A percentile compares a stretch with the other conserved stretches of the same genome.
phyloP scores from a whole-genome alignment of 37 sponge, comb jelly and placozoan species.

The Hexactinellida sp. region DNA sequence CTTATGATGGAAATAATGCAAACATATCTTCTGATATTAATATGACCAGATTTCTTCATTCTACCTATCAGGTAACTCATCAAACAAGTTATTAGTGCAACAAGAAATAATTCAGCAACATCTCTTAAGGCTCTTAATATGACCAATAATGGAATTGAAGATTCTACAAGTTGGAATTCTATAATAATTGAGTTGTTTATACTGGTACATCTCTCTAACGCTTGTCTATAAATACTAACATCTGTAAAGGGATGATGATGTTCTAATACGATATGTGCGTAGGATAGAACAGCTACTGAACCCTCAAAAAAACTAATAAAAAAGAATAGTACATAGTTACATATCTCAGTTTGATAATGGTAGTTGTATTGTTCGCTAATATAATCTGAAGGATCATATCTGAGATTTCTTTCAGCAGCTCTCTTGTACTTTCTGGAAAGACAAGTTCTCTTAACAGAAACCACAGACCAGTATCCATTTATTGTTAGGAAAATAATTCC shows the following conservation, averaged over 20 bases:
- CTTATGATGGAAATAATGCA: no score
- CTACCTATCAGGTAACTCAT: not conserved
- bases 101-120: not conserved
- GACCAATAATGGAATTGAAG: not conserved
- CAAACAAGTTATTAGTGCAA: not conserved
- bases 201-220: not conserved
- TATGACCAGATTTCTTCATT: no score
- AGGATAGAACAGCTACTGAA: not conserved
- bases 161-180: not conserved
- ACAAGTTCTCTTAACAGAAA: no score
- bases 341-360: slow-evolving; percentile 6
- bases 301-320: not conserved
- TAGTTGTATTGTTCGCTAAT: not conserved
- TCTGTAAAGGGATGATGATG: not conserved
- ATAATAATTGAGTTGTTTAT: not conserved
- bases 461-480: no score
- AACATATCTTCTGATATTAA: no score
- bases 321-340: not conserved
- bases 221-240: not conserved
- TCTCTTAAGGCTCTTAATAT: not conserved
- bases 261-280: not conserved
- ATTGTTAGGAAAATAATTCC: no score
- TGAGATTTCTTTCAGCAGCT: not conserved
- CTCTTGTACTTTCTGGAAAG: not conserved
- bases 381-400: not conserved